Evolutionary conservation across 2,888 invertebrate genomes (phyloP).

Genomic region (Xestobium rufovillosum): DNA sequence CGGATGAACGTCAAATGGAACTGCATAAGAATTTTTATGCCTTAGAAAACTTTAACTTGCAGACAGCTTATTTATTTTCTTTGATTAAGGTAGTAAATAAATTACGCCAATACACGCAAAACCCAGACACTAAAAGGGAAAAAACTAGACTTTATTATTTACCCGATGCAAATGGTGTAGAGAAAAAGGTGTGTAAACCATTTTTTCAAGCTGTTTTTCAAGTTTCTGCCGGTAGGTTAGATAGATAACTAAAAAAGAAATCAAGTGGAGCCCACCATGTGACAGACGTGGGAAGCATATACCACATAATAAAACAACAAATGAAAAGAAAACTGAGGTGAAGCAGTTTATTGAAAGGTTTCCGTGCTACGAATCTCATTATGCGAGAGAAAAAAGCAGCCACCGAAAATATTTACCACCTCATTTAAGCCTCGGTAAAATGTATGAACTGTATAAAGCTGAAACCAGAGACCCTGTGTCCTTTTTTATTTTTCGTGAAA

Average conservation of each 20-base stretch:
- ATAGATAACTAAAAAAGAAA: neutral
- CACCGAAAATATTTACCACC: conserved; percentile 22
- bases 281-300: conserved; percentile 15
- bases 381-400: conserved; percentile 18
- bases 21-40: conserved; percentile 16
- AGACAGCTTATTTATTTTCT: conserved; percentile 15
- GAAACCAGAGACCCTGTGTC: conserved; percentile 16
- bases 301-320: conserved; percentile 20
- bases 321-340: conserved; percentile 15
- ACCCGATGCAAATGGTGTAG: conserved; percentile 14
- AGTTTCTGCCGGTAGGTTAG: neutral
- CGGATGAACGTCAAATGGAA: conserved; percentile 6
- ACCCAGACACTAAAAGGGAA: conserved; percentile 14
- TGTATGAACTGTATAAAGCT: conserved; percentile 20
- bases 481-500: conserved; percentile 18
- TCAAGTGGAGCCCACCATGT: neutral
- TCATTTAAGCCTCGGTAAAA: conserved; percentile 21
- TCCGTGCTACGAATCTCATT: conserved; percentile 21
- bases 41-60: conserved; percentile 11
- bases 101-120: conserved; percentile 15
- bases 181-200: conserved; percentile 18
- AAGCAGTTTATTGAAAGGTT: conserved; percentile 14
- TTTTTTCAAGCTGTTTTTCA: conserved; percentile 20
- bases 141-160: conserved; percentile 20
- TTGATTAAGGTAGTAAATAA: conserved; percentile 17